Evolutionary conservation across 2,797 vertebrate species (phyloP), one percentile per base, ranked within the genome.

Genomic region (Harpagifer antarcticus): DNA sequence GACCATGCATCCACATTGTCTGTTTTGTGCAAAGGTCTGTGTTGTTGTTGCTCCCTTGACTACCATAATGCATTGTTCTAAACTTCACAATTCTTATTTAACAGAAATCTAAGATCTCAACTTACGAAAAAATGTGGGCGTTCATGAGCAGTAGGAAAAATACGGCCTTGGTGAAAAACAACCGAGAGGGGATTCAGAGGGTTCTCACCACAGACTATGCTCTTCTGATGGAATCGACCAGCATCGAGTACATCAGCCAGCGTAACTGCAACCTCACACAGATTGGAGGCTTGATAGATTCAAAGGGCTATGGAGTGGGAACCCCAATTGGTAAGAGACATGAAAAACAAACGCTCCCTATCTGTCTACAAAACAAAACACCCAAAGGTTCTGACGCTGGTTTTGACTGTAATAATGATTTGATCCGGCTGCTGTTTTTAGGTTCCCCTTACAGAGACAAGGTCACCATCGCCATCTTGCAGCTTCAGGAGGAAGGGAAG

Each of bases 111-210:
- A 98, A 97, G 80, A 99, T 99, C 88, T 99, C 98, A 1, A 99
- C 97, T 0, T 99, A 99, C 9, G 98, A 99, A 92, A 99, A 99
- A 91, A 99, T 99, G 98, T 99, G 98, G 98, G 98, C 98, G 0
- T 99, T 99, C 88, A 99, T 99, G 98, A 98, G 97, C 94, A 98
- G 97, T 89, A 92, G 98, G 83, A 97, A 98, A 90, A 98, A 98
- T 92, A 98, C 97, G 0, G 97, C 97, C 0, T 87, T 99, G 91
- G 95, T 99, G 65, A 97, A 97, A 89, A 99, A 98, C 93, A 99
- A 97, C 3, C 96, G 97, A 0, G 98, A 99, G 76, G 98, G 98
- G 1, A 98, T 99, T 83, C 98, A 97, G 79, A 94, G 98, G 3
- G 98, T 99, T 55, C 95, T 99, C 23, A 98, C 97, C 68, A 98